Evolutionary conservation across 2,888 invertebrate species (phyloP).

Genomic region (Tenthredo scrophulariae): DNA sequence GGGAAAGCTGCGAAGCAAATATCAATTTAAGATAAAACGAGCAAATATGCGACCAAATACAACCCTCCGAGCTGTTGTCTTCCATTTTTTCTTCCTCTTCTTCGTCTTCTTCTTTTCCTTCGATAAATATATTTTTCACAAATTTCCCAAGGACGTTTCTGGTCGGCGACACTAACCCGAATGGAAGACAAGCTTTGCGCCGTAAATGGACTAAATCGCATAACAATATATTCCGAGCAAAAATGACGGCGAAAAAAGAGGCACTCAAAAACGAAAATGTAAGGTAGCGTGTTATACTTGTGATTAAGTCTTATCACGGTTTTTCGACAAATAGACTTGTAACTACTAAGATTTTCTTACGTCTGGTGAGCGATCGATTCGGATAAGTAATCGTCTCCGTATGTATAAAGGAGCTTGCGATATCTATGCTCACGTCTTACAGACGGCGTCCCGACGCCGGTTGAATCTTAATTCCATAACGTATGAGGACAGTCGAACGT

Average conservation of each 20-base stretch:
- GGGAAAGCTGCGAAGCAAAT: slow-evolving; percentile 48
- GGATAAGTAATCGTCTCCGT: slow-evolving; percentile 25
- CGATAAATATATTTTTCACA: not conserved
- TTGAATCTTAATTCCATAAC: slow-evolving; percentile 50
- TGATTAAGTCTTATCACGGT: not conserved
- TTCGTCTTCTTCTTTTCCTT: not conserved
- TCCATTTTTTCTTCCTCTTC: not conserved
- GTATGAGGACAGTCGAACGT: slow-evolving; percentile 39
- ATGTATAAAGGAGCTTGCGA: slow-evolving; percentile 25
- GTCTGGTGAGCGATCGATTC: not conserved
- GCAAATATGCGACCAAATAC: slow-evolving; percentile 30
- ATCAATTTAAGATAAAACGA: slow-evolving; percentile 50
- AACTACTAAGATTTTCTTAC: slow-evolving; percentile 15
- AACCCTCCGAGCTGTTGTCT: slow-evolving; percentile 9
- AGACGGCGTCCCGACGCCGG: slow-evolving; percentile 34
- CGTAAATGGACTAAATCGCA: not conserved
- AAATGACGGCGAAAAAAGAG: not conserved
- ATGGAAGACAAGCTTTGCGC: not conserved
- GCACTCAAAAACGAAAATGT: not conserved
- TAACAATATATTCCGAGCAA: not conserved
- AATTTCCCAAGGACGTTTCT: not conserved
- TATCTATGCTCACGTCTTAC: slow-evolving; percentile 40
- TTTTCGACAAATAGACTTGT: not conserved
- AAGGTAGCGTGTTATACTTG: not conserved
- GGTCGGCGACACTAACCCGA: not conserved